Percentiles rank a stretch among this genome's conserved stretches.
Conservation (phyloP, 2,797 vertebrate species). For the Eulemur rubriventer region DNA sequence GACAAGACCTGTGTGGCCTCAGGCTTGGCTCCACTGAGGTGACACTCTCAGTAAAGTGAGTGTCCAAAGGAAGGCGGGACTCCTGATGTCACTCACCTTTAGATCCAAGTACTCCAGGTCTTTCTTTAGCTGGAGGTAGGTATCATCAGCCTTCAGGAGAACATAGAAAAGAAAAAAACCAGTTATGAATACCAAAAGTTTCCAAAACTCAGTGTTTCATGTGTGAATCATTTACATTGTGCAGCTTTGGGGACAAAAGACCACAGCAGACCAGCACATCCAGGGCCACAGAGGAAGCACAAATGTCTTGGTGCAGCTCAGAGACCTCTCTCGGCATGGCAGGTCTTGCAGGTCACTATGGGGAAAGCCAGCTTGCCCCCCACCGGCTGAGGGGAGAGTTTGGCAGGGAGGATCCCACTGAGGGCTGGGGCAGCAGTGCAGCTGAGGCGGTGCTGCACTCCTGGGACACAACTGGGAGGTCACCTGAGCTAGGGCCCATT, state of each 20-base stretch:
- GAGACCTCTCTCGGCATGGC: neutral
- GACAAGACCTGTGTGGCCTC: neutral
- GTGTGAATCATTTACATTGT: neutral
- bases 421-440: neutral
- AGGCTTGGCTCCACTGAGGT: neutral
- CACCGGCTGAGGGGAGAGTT: neutral
- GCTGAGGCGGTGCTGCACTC: neutral
- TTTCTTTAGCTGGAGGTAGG: constrained; percentile 99
- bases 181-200: neutral
- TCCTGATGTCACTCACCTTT: constrained; percentile 90
- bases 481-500: neutral
- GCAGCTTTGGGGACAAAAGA: neutral
- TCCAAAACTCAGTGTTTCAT: neutral
- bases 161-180: constrained; percentile 43
- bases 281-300: constrained; percentile 34
- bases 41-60: constrained; percentile 44
- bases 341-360: neutral
- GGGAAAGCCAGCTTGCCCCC: neutral
- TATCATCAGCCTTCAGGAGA: constrained; percentile 95
- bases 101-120: constrained; percentile 99
- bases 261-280: constrained; percentile 44
- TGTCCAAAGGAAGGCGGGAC: neutral
- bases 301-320: neutral
- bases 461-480: neutral
- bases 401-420: neutral